These are phyloP conservation scores for Conus canariensis DNA, from an alignment of 2,888 invertebrate genomes.

Conservation along the genomic window DNA sequence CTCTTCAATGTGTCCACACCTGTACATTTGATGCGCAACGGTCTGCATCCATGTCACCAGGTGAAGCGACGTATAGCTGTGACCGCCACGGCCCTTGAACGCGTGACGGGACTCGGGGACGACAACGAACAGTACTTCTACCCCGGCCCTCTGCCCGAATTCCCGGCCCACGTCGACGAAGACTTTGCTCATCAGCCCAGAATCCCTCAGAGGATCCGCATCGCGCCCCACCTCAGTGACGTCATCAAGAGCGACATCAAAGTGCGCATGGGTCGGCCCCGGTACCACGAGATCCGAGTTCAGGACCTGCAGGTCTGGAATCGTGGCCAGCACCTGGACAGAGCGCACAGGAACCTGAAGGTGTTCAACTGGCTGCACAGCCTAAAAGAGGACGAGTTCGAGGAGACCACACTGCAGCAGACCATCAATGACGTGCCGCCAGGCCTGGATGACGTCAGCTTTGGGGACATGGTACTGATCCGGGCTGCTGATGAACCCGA, in stretches of 20 bases:
- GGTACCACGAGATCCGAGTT: conserved; percentile 67
- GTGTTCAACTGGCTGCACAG: conserved; percentile 96
- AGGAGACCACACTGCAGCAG: conserved; percentile 53
- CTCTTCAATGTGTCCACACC: no score
- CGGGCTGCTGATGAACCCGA: conserved; percentile 69
- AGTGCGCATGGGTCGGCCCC: conserved; percentile 71
- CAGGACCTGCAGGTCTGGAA: conserved; percentile 67
- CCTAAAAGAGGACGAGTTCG: conserved; percentile 84
- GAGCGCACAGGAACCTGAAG: conserved; percentile 89
- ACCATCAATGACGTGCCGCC: conserved; percentile 56
- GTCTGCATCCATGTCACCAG: background rate
- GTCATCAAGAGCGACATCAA: conserved; percentile 70
- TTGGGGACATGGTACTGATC: conserved; percentile 59
- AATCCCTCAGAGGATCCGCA: conserved; percentile 69
- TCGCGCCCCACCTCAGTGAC: conserved; percentile 70
- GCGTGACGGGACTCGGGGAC: conserved; percentile 68
- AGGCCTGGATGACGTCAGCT: conserved; percentile 47
- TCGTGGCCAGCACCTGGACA: conserved; percentile 61
- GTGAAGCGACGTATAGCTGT: conserved; percentile 60
- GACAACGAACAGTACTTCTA: conserved; percentile 54
- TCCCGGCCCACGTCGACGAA: conserved; percentile 62
- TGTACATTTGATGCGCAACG: no score
- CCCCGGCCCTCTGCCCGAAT: conserved; percentile 59
- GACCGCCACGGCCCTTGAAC: conserved; percentile 62
- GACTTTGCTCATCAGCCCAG: conserved; percentile 66